Conservation (phyloP, 2,888 invertebrate genomes). For the Tetranychus truncatus region DNA sequence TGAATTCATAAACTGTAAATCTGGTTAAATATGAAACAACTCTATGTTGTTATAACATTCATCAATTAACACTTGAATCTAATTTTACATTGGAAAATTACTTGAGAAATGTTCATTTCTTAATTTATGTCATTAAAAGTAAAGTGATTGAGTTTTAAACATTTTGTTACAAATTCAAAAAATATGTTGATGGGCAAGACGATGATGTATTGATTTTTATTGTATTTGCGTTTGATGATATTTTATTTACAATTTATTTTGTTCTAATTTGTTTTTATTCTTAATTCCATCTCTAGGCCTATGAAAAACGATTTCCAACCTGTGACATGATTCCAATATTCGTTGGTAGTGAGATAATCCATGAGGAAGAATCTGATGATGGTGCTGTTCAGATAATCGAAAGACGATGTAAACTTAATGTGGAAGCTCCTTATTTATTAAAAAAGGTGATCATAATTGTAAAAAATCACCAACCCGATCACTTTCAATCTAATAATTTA, state of each 20-base stretch:
- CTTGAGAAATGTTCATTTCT: no score
- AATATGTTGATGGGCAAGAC: no score
- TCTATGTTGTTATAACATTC: no score
- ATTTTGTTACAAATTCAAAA: no score
- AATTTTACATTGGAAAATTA: no score
- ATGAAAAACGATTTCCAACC: slow-evolving; percentile 75
- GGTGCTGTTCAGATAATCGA: slow-evolving; percentile 59
- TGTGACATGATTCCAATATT: slow-evolving; percentile 89
- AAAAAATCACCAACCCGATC: neutral
- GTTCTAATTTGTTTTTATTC: neutral
- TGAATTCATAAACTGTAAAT: no score
- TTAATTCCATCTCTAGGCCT: slow-evolving; percentile 48
- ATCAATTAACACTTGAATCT: no score
- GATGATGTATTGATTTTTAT: no score
- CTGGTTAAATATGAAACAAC: no score
- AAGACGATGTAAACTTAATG: slow-evolving; percentile 66
- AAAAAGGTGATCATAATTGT: slow-evolving; percentile 51
- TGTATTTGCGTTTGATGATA: neutral
- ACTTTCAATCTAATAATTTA: slow-evolving; percentile 8
- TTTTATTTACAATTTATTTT: neutral
- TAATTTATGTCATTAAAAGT: no score
- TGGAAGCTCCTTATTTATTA: slow-evolving; percentile 79
- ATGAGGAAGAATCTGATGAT: slow-evolving; percentile 56
- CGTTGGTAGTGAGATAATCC: slow-evolving; percentile 59
- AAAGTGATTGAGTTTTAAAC: no score